phyloP scores from a whole-genome alignment of 2,113 vertebrate species.

The Tonatia bakeri region DNA sequence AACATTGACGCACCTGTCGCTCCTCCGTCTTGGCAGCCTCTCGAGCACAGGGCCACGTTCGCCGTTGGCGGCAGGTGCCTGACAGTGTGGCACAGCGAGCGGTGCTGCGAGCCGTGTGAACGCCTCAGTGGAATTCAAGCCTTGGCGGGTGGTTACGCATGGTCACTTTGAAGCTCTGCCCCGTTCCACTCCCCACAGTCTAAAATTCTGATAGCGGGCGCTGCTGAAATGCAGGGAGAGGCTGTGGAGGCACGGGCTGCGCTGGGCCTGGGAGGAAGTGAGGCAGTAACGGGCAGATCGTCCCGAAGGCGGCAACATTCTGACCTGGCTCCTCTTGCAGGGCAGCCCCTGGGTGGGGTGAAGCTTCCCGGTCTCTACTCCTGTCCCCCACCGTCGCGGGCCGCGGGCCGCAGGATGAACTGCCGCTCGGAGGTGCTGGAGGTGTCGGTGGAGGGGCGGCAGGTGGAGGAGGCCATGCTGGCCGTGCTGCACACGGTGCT shows the following conservation, averaged over 20 bases:
- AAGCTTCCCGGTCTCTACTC: neutral
- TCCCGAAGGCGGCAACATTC: neutral
- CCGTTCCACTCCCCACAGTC: neutral
- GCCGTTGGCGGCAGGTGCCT: neutral
- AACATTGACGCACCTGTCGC: neutral
- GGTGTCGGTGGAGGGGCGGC: slow-evolving; percentile 94
- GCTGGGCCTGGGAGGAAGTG: neutral
- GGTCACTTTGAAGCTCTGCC: neutral
- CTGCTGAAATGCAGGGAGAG: neutral
- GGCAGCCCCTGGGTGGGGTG: slow-evolving; percentile 14
- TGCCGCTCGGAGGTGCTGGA: slow-evolving; percentile 96
- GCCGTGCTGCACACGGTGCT: slow-evolving; percentile 93
- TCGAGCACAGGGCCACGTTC: neutral
- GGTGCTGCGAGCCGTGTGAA: neutral
- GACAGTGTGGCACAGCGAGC: too few relatives aligned
- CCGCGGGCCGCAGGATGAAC: slow-evolving; percentile 85
- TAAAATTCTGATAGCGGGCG: neutral
- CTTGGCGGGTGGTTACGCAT: neutral
- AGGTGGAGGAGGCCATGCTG: slow-evolving; percentile 96
- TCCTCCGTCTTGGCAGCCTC: neutral
- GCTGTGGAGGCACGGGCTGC: too few relatives aligned
- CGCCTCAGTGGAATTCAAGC: neutral
- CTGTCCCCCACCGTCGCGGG: neutral
- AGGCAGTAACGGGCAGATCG: neutral
- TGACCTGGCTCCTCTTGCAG: slow-evolving; percentile 30